Evolutionary conservation across 2,113 vertebrate genomes (phyloP).

Genomic region (Zootoca vivipara): DNA sequence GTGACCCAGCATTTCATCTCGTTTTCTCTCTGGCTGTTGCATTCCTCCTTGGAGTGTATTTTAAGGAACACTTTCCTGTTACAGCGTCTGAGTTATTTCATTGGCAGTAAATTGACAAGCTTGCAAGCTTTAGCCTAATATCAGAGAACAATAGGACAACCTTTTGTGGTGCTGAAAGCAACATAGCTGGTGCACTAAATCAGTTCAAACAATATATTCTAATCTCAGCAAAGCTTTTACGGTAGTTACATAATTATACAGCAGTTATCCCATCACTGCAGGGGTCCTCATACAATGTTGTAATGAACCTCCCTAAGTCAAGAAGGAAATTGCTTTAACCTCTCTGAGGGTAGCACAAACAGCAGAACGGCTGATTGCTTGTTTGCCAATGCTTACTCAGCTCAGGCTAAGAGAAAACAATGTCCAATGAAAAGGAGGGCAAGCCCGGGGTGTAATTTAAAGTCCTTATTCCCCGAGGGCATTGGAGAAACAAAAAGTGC

Average conservation of each 20-base stretch:
- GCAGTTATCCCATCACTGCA: slow-evolving; percentile 28
- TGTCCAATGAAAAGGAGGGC: slow-evolving; percentile 4
- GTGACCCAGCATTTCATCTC: too few species aligned
- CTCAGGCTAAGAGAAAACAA: slow-evolving; percentile 1
- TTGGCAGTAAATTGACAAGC: slow-evolving; percentile 23
- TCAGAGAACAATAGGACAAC: slow-evolving; percentile 19
- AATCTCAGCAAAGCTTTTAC: slow-evolving; percentile 16
- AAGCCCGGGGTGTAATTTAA: neutral
- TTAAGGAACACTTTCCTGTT: slow-evolving; percentile 12
- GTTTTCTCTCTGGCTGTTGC: neutral
- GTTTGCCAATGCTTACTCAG: slow-evolving; percentile 18
- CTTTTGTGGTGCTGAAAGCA: slow-evolving; percentile 18
- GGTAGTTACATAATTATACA: slow-evolving; percentile 34
- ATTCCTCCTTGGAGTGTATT: slow-evolving; percentile 2
- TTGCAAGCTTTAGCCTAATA: neutral
- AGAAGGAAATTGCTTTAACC: slow-evolving; percentile 26
- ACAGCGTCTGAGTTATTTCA: slow-evolving; percentile 22
- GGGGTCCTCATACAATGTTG: slow-evolving; percentile 15
- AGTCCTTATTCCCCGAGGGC: neutral
- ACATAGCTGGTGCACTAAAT: neutral
- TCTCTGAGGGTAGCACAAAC: slow-evolving; percentile 10
- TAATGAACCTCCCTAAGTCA: slow-evolving; percentile 22
- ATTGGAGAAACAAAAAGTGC: neutral
- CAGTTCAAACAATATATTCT: slow-evolving; percentile 26
- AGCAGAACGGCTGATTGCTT: slow-evolving; percentile 10